Percentiles rank a stretch among this genome's conserved stretches.
Evolutionary conservation across 1,140 invertebrate genomes (phyloP).

Genomic region (Gryon sp.): DNA sequence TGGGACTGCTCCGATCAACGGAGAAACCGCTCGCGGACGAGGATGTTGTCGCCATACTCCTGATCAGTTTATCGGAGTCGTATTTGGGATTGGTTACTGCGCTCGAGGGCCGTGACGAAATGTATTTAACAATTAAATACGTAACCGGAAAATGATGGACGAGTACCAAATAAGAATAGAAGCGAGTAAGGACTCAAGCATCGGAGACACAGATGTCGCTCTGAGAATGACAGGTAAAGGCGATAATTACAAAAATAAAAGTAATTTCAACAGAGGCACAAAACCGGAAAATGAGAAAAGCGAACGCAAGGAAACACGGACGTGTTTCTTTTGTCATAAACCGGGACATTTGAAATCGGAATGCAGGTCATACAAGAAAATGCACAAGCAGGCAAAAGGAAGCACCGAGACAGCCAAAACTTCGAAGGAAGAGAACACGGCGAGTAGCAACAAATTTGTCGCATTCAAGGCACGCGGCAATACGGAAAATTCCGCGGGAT

Average conservation of each 20-base stretch:
- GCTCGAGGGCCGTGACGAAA: conserved; percentile 57
- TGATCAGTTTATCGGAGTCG: conserved; percentile 56
- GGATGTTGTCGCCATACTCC: conserved; percentile 53
- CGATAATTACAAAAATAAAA: background rate
- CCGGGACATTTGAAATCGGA: conserved; percentile 30
- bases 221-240: background rate
- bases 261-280: conserved; percentile 1
- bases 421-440: background rate
- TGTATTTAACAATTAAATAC: conserved; percentile 60
- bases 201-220: conserved; percentile 8
- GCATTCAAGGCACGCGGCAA: background rate
- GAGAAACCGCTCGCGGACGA: conserved; percentile 57
- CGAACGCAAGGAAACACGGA: conserved; percentile 13
- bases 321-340: conserved; percentile 36
- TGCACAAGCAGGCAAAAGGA: background rate
- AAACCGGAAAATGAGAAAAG: background rate
- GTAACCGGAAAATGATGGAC: conserved; percentile 41
- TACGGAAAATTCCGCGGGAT: background rate
- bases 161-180: conserved; percentile 33
- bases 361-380: conserved; percentile 7
- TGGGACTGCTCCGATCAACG: conserved; percentile 40
- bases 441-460: background rate
- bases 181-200: background rate
- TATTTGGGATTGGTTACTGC: conserved; percentile 57
- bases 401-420: background rate